phyloP scores from a whole-genome alignment of 2,113 vertebrate genomes.

The Eonycteris spelaea region DNA sequence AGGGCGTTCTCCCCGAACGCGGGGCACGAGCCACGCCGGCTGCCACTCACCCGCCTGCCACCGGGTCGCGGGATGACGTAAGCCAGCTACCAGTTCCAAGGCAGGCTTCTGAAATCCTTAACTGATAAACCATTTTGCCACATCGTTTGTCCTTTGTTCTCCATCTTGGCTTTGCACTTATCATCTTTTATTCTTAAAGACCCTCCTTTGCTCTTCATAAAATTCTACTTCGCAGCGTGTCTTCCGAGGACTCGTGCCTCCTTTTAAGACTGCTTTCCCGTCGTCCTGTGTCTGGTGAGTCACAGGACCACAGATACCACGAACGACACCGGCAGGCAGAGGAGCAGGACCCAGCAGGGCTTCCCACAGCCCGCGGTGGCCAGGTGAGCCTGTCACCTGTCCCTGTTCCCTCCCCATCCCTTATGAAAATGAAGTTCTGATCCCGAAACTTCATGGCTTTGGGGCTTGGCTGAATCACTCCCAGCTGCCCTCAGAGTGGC shows the following conservation, averaged over 20 bases:
- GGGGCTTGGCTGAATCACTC: too few species aligned
- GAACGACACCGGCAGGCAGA: background rate
- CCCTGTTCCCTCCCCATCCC: rapidly evolving
- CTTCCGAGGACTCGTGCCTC: background rate
- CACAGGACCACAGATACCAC: background rate
- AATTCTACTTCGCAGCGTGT: background rate
- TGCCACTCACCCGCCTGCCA: background rate
- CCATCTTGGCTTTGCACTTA: background rate
- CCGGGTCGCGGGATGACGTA: background rate
- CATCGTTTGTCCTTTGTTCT: background rate
- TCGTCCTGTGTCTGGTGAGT: background rate
- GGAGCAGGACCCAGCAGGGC: background rate
- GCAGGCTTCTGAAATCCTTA: background rate
- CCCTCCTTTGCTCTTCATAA: background rate
- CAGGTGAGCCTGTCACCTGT: background rate
- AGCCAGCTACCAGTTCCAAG: background rate
- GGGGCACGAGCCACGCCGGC: background rate
- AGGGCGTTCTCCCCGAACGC: background rate
- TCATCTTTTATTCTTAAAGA: background rate
- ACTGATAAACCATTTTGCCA: background rate
- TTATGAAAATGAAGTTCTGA: background rate
- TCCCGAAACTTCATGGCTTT: background rate
- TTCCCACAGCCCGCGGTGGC: rapidly evolving
- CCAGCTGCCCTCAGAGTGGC: background rate
- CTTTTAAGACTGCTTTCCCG: background rate